Evolutionary conservation across 1,140 invertebrate genomes (phyloP).

Genomic region (Grapholita molesta): DNA sequence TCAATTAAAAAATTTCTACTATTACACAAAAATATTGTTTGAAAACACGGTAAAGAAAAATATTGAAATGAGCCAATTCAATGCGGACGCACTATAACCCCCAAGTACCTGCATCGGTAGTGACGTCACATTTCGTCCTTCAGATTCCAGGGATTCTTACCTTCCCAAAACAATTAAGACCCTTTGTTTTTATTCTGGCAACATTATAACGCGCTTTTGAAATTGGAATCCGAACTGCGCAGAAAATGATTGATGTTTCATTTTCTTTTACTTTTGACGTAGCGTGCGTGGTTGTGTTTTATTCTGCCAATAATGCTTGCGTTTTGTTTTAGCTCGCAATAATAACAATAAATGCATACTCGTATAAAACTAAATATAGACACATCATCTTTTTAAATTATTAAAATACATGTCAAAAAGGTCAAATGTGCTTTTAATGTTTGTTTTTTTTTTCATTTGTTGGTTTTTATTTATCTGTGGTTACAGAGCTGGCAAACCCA

Average conservation of each 20-base stretch:
- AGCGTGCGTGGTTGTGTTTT: neutral
- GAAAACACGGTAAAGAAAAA: too few species aligned
- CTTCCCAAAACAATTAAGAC: slow-evolving; percentile 55
- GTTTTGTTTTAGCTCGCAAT: neutral
- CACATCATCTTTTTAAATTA: too few species aligned
- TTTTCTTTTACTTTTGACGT: neutral
- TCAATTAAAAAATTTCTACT: too few species aligned
- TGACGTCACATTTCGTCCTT: slow-evolving; percentile 62
- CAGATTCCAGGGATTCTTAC: slow-evolving; percentile 54
- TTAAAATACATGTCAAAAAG: too few species aligned
- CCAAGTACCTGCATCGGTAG: slow-evolving; percentile 37
- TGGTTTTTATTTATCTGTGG: too few species aligned
- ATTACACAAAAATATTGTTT: too few species aligned
- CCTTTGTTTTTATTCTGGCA: slow-evolving; percentile 50
- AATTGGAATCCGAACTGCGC: slow-evolving; percentile 28
- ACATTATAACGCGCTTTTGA: slow-evolving; percentile 42
- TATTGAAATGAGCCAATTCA: slow-evolving; percentile 28
- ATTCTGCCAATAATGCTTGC: neutral
- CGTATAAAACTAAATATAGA: too few species aligned
- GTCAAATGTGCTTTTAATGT: too few species aligned
- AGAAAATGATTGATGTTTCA: slow-evolving; percentile 1
- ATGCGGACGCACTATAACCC: slow-evolving; percentile 26
- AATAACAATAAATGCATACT: too few species aligned
- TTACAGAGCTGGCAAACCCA: too few species aligned
- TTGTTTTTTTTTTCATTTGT: too few species aligned